These are phyloP conservation scores for Coregonus sp. DNA, from an alignment of 2,797 vertebrate genomes.

Conservation along the genomic window DNA sequence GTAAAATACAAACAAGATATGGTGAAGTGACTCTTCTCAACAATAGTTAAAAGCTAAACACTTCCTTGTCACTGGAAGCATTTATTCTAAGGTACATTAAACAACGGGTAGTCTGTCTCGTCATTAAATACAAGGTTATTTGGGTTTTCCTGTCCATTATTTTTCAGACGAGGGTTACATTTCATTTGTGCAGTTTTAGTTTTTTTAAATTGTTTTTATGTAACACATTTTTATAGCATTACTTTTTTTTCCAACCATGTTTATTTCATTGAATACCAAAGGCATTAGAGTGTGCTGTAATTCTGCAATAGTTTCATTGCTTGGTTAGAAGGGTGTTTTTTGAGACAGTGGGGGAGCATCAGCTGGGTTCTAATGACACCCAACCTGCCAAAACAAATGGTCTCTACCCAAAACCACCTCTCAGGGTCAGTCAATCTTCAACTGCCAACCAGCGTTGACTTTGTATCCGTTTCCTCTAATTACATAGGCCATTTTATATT, in stretches of 20 bases:
- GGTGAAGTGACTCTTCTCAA: too few relatives aligned
- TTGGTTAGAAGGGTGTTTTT: background rate
- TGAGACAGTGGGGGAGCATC: background rate
- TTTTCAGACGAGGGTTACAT: background rate
- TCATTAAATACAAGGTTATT: background rate
- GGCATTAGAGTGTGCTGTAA: conserved; percentile 23
- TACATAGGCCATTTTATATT: background rate
- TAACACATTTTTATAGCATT: conserved; percentile 4
- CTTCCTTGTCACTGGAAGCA: too few relatives aligned
- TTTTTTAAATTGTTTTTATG: background rate
- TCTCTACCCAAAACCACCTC: background rate
- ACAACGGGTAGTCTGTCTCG: too few relatives aligned
- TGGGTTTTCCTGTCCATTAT: background rate
- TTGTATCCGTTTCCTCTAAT: background rate
- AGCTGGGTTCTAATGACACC: conserved; percentile 12
- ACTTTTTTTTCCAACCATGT: conserved; percentile 11
- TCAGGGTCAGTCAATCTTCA: background rate
- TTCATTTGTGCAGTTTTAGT: background rate
- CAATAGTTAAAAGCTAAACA: too few relatives aligned
- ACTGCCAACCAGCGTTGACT: background rate
- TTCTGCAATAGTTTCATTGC: background rate
- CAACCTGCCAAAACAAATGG: background rate
- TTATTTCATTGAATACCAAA: background rate
- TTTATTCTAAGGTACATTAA: too few relatives aligned
- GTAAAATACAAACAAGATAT: too few relatives aligned